These are phyloP conservation scores for Nixonia krombeini DNA, from an alignment of 1,140 invertebrate genomes.

Conservation along the genomic window DNA sequence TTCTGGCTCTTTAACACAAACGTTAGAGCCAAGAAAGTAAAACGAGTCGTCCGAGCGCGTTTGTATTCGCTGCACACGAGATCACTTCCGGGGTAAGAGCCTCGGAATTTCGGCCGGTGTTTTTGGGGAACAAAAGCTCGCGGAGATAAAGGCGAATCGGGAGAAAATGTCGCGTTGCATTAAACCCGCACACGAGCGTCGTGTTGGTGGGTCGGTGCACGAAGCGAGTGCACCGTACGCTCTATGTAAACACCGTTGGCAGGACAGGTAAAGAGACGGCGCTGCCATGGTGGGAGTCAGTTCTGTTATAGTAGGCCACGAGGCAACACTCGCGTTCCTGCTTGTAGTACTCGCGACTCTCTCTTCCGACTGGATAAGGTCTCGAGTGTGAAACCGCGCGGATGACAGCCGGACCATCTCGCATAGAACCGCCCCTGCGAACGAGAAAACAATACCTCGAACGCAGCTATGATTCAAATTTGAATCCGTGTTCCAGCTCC, in stretches of 20 bases:
- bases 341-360: constrained; percentile 41
- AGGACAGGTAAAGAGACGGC: constrained; percentile 58
- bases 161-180: background rate
- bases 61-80: no score
- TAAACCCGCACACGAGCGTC: background rate
- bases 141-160: no score
- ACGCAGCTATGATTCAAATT: no score
- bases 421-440: background rate
- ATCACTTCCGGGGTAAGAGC: no score
- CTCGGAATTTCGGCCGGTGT: no score
- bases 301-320: constrained; percentile 73
- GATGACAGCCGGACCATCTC: background rate
- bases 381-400: constrained; percentile 4
- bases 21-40: no score
- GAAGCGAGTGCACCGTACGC: constrained; percentile 43
- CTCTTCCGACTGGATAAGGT: constrained; percentile 54
- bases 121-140: no score
- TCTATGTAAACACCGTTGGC: constrained; percentile 56
- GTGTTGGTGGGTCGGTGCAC: constrained; percentile 30
- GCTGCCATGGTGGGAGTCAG: constrained; percentile 63
- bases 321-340: constrained; percentile 59
- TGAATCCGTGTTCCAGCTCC: background rate
- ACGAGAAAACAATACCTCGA: background rate
- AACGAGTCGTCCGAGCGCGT: no score
- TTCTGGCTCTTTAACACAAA: no score